Conservation (phyloP, 2,797 vertebrate genomes). For the Antrozous pallidus region DNA sequence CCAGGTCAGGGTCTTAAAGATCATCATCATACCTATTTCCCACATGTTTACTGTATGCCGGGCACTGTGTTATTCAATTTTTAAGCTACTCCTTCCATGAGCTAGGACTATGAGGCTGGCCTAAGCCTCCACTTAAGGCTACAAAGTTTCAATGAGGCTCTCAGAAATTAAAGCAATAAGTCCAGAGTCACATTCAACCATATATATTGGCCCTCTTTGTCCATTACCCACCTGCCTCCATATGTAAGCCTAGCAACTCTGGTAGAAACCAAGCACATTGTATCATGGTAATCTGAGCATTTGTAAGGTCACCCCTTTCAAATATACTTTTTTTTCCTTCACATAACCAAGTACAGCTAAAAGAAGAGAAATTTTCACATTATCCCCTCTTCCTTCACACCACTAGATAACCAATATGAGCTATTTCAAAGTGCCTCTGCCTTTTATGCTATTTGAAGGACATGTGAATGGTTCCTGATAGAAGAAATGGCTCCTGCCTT, state of each 20-base stretch:
- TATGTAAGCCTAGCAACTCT: neutral
- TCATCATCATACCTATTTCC: neutral
- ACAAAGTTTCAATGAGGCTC: neutral
- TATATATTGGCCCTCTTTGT: neutral
- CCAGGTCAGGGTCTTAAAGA: neutral
- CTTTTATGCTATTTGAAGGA: neutral
- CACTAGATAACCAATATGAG: neutral
- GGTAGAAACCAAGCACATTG: neutral
- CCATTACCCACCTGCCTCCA: neutral
- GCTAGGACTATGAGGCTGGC: neutral
- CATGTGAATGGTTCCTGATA: neutral
- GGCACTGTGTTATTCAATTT: neutral
- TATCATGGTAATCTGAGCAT: neutral
- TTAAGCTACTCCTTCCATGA: neutral
- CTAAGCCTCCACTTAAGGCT: too few relatives aligned
- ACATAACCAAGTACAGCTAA: neutral
- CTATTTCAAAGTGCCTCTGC: neutral
- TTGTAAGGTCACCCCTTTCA: neutral
- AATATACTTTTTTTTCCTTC: neutral
- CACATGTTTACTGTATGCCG: neutral
- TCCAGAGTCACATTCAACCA: neutral
- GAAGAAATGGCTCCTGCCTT: neutral
- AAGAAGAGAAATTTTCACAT: neutral
- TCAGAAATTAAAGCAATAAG: neutral
- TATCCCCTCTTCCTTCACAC: neutral